These are phyloP conservation scores for Cirrhinus mrigala DNA, from an alignment of 2,797 vertebrate species.

Conservation along the genomic window DNA sequence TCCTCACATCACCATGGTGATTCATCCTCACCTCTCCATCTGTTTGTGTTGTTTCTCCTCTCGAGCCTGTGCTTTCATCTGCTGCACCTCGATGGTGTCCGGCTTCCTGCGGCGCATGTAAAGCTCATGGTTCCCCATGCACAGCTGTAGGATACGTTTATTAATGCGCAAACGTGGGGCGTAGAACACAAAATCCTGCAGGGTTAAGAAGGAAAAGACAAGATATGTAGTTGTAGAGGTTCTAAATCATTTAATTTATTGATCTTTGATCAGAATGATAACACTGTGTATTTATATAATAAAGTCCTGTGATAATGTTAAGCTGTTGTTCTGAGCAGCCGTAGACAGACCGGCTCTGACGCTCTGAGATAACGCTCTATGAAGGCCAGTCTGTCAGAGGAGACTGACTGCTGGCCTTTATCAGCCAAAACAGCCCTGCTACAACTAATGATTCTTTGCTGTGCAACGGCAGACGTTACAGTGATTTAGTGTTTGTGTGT, in stretches of 20 bases:
- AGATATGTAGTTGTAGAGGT: not conserved
- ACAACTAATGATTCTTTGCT: not conserved
- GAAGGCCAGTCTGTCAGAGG: conserved; percentile 19
- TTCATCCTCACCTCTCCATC: conserved; percentile 81
- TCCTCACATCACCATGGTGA: conserved; percentile 72
- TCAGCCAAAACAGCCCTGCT: conserved; percentile 11
- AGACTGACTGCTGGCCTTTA: not conserved
- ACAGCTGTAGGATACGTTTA: conserved; percentile 95
- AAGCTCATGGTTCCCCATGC: conserved; percentile 97
- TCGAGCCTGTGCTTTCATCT: conserved; percentile 96
- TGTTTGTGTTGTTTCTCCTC: conserved; percentile 95
- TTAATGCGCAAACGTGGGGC: conserved; percentile 94
- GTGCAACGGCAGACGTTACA: not conserved
- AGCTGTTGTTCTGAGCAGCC: not conserved
- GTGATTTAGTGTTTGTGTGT: not conserved
- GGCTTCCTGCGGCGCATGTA: conserved; percentile 96
- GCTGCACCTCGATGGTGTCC: conserved; percentile 96
- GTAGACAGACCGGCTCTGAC: not conserved
- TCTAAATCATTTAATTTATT: not conserved
- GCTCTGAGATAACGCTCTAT: conserved; percentile 16
- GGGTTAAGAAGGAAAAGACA: conserved; percentile 20
- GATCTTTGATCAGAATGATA: not conserved
- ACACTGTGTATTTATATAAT: not conserved
- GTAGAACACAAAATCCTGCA: conserved; percentile 94
- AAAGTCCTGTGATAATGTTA: not conserved